Base-by-base conservation (phyloP, 2,113 vertebrate species). In the Silurus meridionalis region DNA sequence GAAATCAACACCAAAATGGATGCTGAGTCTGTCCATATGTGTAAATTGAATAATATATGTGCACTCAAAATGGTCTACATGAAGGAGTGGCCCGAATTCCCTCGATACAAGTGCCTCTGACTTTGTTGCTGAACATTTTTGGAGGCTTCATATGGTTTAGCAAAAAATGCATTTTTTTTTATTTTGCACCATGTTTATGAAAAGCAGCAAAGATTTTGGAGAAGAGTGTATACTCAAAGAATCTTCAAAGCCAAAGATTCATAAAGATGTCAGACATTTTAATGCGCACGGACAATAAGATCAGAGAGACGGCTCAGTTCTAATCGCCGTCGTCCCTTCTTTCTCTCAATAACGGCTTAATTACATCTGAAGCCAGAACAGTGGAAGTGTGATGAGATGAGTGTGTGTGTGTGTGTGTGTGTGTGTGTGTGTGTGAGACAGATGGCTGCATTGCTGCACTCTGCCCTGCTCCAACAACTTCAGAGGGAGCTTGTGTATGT, bases 391-490 rank as follows among this genome's bases (percentile, higher is more conserved):
- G 53, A 71, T 53, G 61, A 58, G 9, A 52, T 19, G 60, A 8
- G 79, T 37, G 52, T 78, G 84, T 3, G 89, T 88, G n/a, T n/a
- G n/a, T n/a, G n/a, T n/a, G n/a, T n/a, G 79, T 37, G 52, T 78
- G 84, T 3, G 79, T 37, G 52, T 78, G 84, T 3, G 91, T 85
- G 89, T 58, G 80, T 89, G 67, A 23, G 90, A 89, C 92, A 94
- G 91, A 93, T 91, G 92, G 90, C 87, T 55, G 71, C 69, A 83
- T 86, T 90, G 91, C 88, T 90, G 50, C 53, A 71, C 67, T 85
- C 60, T 77, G 87, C 83, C 91, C 88, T 88, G 83, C 80, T 80
- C 53, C 86, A 78, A 80, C 53, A 82, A 72, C 85, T 88, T 87
- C 87, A 85, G 87, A 86, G 82, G 25, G 86, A 85, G 72, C 37